Conservation (phyloP, 1,140 invertebrate species). For the Melitaea cinxia region DNA sequence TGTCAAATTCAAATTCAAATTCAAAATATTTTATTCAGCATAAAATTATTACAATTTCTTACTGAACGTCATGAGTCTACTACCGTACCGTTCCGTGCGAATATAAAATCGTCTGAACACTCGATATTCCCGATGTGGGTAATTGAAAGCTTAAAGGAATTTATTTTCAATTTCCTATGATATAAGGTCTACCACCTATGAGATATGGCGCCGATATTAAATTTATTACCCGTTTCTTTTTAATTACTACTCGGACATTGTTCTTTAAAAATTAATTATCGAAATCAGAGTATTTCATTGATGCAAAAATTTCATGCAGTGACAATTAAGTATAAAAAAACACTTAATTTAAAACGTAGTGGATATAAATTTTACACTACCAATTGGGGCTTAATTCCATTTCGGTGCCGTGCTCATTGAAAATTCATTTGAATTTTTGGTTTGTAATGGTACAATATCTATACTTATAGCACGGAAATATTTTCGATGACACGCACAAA, state of each 20-base stretch:
- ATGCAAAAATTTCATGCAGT: neutral
- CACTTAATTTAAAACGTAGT: constrained; percentile 7
- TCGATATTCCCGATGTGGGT: constrained; percentile 72
- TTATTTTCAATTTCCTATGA: constrained; percentile 79
- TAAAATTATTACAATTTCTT: no score
- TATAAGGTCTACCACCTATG: constrained; percentile 64
- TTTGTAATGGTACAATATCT: constrained; percentile 6
- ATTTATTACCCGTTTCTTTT: constrained; percentile 57
- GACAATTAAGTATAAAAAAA: no score
- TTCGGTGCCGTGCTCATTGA: neutral
- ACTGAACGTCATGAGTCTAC: constrained; percentile 28
- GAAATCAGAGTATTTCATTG: constrained; percentile 7
- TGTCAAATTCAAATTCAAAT: no score
- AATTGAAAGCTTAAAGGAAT: constrained; percentile 80
- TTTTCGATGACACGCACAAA: neutral
- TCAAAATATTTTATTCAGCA: no score
- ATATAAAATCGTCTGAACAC: constrained; percentile 57
- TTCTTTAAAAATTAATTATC: constrained; percentile 16
- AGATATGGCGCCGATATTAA: constrained; percentile 55
- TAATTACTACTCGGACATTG: constrained; percentile 35
- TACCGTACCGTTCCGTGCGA: constrained; percentile 38
- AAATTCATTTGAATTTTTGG: constrained; percentile 4
- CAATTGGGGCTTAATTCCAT: constrained; percentile 4
- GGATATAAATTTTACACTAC: constrained; percentile 4
- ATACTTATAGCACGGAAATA: neutral